Conservation (phyloP, 2,797 vertebrate genomes). For the Darevskia nairensis region DNA sequence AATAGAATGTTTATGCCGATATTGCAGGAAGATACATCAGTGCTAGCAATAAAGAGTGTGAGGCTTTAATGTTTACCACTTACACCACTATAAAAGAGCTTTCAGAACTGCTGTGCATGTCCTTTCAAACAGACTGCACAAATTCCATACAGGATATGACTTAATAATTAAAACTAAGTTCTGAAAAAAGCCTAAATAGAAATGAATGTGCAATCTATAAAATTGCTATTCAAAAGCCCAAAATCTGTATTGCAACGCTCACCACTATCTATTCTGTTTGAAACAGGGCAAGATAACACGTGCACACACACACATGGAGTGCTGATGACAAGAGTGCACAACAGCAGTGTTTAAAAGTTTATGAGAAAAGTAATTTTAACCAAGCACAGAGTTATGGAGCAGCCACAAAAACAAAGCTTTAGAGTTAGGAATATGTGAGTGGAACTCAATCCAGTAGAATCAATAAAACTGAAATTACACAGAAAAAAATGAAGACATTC, state of each 20-base stretch:
- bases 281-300: constrained; percentile 16
- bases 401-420: constrained; percentile 18
- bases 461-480: constrained; percentile 48
- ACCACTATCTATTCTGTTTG: neutral
- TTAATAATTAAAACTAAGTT: neutral
- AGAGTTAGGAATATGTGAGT: constrained; percentile 15
- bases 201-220: neutral
- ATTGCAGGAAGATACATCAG: neutral
- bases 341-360: neutral
- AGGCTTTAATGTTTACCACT: neutral
- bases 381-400: constrained; percentile 18
- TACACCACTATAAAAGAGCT: neutral
- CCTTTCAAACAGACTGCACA: neutral
- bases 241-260: neutral
- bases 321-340: neutral
- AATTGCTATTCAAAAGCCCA: neutral
- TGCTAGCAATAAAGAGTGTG: neutral
- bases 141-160: fast-evolving
- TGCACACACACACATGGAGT: neutral
- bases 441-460: constrained; percentile 31
- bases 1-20: neutral
- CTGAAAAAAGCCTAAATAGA: neutral
- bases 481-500: constrained; percentile 25
- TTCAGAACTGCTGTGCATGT: neutral
- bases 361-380: constrained; percentile 6